Evolutionary conservation across 1,140 invertebrate species (phyloP), one percentile per base, ranked within the genome.

Genomic region (Hycleus phaleratus): DNA sequence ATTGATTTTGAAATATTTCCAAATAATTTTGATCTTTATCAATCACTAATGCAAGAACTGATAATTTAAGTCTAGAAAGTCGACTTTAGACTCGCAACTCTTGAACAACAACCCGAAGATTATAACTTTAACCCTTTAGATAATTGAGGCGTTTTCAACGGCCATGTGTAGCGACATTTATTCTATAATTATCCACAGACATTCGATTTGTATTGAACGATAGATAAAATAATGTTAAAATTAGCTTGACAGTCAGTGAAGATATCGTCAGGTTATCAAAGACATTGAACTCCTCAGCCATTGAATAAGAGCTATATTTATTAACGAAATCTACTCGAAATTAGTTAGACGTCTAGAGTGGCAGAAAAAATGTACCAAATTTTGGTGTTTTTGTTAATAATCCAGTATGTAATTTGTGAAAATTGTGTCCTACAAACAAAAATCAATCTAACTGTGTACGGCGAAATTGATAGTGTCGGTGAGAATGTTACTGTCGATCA

Each of bases 381-480:
- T 44, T 45, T 53, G 38, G 12, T 45, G 8, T 46, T 53, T 4
- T 32, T 45, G 18, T 3, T 32, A 45, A 26, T 10, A 42, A 6
- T 43, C 38, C n/a, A 46, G 4, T 53, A 44, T 38, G 58, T 59
- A 26, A 11, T 38, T 8, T 32, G 47, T 49, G 52, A 60, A 59
- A 53, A 47, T 45, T 60, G 58, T 51, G 58, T 25, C 32, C 40
- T 26, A 10, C 53, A 49, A 9, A 9, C 26, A 2, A 55, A 56
- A 5, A 11, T 61, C n/a, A 56, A 56, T 10, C 38, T 61, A 7
- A 54, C 49, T 48, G 59, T 61, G 46, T 55, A 46, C 26, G 39
- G 43, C 9, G 12, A 50, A 4, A 47, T 64, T 2, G 50, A 61
- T 38, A 56, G 62, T 47, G 55, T 42, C 24, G 42, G 46, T 26